phyloP scores from a whole-genome alignment of 2,888 invertebrate species.

The Amphipyra berbera region DNA sequence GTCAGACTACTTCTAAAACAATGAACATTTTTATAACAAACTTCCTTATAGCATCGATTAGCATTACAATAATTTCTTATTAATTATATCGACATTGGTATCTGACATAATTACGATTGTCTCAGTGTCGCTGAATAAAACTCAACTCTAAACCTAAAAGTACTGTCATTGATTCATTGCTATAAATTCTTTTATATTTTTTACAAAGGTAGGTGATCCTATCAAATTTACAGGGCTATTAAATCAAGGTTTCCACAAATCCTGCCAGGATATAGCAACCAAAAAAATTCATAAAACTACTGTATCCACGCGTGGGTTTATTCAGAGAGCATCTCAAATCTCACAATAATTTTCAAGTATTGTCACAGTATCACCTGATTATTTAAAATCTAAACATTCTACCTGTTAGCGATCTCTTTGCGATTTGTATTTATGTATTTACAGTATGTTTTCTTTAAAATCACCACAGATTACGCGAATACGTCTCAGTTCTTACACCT shows the following conservation, averaged over 20 bases:
- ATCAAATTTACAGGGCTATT: background rate
- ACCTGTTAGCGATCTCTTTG: slow-evolving; percentile 8
- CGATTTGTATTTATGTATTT: background rate
- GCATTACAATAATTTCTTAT: slow-evolving; percentile 11
- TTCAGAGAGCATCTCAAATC: background rate
- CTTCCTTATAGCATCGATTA: slow-evolving; percentile 27
- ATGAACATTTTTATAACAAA: slow-evolving; percentile 6
- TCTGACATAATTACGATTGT: background rate
- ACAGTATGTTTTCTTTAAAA: slow-evolving; percentile 15
- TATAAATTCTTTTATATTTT: background rate
- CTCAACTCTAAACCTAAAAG: slow-evolving; percentile 23
- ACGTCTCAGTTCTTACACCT: slow-evolving; percentile 2
- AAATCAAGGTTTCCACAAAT: slow-evolving; percentile 6
- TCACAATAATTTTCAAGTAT: background rate
- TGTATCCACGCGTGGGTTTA: background rate
- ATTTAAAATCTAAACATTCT: slow-evolving; percentile 6
- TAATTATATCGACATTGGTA: slow-evolving; percentile 12
- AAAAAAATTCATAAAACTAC: too few species aligned
- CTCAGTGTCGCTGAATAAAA: slow-evolving; percentile 22
- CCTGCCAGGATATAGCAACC: background rate
- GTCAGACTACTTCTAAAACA: slow-evolving; percentile 8
- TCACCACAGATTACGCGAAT: slow-evolving; percentile 5
- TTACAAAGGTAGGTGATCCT: too few species aligned
- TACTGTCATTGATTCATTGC: slow-evolving; percentile 5
- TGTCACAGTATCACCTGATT: background rate